Base-by-base conservation (phyloP, 2,113 vertebrate genomes). In the Pangasianodon gigas region DNA sequence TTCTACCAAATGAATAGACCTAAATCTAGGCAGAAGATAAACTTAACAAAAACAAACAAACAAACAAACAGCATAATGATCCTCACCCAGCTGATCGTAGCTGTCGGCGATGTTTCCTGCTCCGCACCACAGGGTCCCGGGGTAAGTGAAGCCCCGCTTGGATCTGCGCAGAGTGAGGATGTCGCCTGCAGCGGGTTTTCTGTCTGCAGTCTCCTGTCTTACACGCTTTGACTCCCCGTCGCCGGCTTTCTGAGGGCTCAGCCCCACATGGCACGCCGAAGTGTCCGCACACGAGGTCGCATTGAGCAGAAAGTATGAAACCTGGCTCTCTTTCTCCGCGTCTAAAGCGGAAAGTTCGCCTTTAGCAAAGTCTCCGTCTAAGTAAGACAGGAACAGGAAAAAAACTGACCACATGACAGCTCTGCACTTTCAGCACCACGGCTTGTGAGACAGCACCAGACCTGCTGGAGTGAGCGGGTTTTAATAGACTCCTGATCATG, bases 111-210 rank as follows among this genome's bases (percentile, higher is more conserved):
- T 97, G 95, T 96, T 97, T 0, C 97, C 97, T 0, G 96, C 96
- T 4, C 97, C 96, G 13, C 96, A 98, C 96, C 95, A 97, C 82
- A 97, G 95, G 0, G 96, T 97, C 44, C 97, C 97, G 0, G 95
- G 97, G 88, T 97, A 97, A 29, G 97, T 97, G 71, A 97, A 96
- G 79, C 96, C 97, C 6, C 96, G 95, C 92, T 96, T 97, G 87
- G 93, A 87, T 1, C 97, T 93, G 67, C 90, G 94, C 10, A 92
- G 87, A 37, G 32, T 87, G n/a, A 86, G 58, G 0, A 32, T 60
- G n/a, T 86, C 48, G 16, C 84, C 60, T 44, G 18, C 56, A 19
- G 62, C 1, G 62, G 21, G 1, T 21, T 8, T 54, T 11, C 29
- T 58, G 14, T 86, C 29, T 69, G 13, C 62, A 52, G 6, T 32